Base-by-base conservation (phyloP, 2,888 invertebrate species). In the Drosophila parthenogenetica region DNA sequence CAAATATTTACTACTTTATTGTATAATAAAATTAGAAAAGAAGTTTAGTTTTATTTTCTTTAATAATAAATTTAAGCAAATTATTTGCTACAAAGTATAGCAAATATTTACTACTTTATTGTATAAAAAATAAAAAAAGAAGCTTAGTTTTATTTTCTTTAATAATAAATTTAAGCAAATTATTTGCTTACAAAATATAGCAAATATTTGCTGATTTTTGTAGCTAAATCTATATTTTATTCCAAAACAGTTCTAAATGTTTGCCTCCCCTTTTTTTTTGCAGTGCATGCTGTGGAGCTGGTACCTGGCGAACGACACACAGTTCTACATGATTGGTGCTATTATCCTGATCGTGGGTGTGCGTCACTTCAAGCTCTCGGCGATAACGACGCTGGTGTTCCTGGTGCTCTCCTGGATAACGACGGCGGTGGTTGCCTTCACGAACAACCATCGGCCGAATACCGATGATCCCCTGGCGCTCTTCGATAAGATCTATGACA, bases 261-360 rank as follows among this genome's bases (percentile, higher is more conserved):
- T 13, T 8, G 25, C 8, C 2, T 0, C n/a, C 13, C 0, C 14
- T 49, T 16, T 8, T 45, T 16, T 22, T 35, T 37, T 43, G 8
- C 14, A 97, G 97, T 97, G 97, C 90, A 97, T 97, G 97, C 91
- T 97, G 37, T 97, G 97, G 97, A 97, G 97, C 93, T 97, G 97
- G 97, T 97, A 97, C 89, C 93, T 97, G 49, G 96, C 97, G 0
- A 96, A 97, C 84, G 97, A 97, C 90, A 96, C 97, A 0, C 97
- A 97, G 89, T 97, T 97, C 92, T 97, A 97, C 90, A 94, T 96
- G 1, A 94, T 97, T 71, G 96, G 97, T 69, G 96, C 96, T 0
- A 94, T 97, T 5, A 94, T 97, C 35, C 93, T 97, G n/a, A 95
- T 97, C 57, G 91, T 97, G 51, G 96, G 96, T 0, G 95, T 96